These are phyloP conservation scores for Cottoperca gobio DNA, from an alignment of 2,797 vertebrate genomes.

Conservation along the genomic window DNA sequence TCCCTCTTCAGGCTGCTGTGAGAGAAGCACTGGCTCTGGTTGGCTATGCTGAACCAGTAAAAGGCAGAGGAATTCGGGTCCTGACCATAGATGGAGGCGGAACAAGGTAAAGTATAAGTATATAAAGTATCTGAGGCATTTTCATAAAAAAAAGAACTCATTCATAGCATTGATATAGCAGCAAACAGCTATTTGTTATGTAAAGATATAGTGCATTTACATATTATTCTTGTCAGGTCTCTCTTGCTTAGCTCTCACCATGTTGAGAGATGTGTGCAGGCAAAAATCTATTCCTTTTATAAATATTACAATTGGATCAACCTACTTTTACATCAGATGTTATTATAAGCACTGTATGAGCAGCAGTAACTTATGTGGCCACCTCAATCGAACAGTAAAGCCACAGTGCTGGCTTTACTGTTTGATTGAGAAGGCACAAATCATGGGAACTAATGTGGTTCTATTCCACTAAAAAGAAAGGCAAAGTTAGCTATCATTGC, in stretches of 20 bases:
- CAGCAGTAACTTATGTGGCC: neutral
- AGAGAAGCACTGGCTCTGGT: slow-evolving; percentile 93
- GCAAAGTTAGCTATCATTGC: neutral
- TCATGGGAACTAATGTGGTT: neutral
- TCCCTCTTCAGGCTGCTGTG: slow-evolving; percentile 91
- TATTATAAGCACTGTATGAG: too few species aligned
- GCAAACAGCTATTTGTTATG: too few species aligned
- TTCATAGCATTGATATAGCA: too few species aligned
- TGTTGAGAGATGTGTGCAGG: too few species aligned
- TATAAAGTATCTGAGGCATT: neutral
- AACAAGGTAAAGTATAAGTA: slow-evolving; percentile 87
- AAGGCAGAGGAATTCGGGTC: slow-evolving; percentile 92
- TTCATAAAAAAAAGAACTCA: too few species aligned
- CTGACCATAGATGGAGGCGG: slow-evolving; percentile 96
- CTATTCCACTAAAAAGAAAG: neutral
- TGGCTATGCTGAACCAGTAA: slow-evolving; percentile 93
- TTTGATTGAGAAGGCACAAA: neutral
- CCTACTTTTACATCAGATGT: too few species aligned
- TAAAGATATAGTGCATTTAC: too few species aligned
- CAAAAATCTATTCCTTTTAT: too few species aligned
- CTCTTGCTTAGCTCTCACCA: too few species aligned
- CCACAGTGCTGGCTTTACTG: neutral
- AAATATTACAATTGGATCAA: too few species aligned
- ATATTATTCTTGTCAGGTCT: too few species aligned
- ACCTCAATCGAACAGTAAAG: neutral